Base-by-base conservation (phyloP, 2,113 vertebrate genomes). In the Percopsis transmontana region DNA sequence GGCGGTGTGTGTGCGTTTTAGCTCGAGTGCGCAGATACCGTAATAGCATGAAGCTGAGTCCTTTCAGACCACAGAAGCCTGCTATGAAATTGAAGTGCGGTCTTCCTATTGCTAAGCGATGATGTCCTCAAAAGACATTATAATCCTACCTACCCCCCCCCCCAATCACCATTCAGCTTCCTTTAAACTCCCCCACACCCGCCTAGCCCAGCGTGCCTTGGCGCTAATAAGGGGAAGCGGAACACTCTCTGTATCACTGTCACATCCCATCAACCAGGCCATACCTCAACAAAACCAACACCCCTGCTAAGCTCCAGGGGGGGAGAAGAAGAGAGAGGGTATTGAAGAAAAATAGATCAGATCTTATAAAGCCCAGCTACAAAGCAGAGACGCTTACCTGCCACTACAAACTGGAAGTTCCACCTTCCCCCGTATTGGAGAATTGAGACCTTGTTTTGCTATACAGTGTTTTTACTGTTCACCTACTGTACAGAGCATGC, bases 191-290 rank as follows among this genome's bases (percentile, higher is more conserved):
- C 13, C 47, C 68, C 15, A 12, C 44, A 9, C 62, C 54, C n/a
- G n/a, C n/a, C n/a, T n/a, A n/a, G n/a, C 21, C 48, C 48, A 53
- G 65, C 50, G 52, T 16, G 58, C 68, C 66, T 73, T 63, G 27
- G 68, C 59, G 76, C 84, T 91, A 90, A 91, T 88, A 84, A 88
- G 84, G 80, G 87, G 79, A 88, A 86, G 80, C 74, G 73, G 85
- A 88, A 72, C 76, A 33, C 76, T 80, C 72, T 77, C 81, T 89
- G 70, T 73, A 87, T 87, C 74, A 61, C 88, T 89, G 89, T 87
- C 89, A 88, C 78, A 84, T 85, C 75, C 76, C 79, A 91, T 91
- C 81, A 88, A 67, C 60, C 63, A 67, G 80, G 72, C 84, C 67
- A 79, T 85, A 79, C 58, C 67, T 89, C 81, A 86, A 66, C 78